Evolutionary conservation across 2,113 vertebrate genomes (phyloP).

Genomic region (Gavialis gangeticus): DNA sequence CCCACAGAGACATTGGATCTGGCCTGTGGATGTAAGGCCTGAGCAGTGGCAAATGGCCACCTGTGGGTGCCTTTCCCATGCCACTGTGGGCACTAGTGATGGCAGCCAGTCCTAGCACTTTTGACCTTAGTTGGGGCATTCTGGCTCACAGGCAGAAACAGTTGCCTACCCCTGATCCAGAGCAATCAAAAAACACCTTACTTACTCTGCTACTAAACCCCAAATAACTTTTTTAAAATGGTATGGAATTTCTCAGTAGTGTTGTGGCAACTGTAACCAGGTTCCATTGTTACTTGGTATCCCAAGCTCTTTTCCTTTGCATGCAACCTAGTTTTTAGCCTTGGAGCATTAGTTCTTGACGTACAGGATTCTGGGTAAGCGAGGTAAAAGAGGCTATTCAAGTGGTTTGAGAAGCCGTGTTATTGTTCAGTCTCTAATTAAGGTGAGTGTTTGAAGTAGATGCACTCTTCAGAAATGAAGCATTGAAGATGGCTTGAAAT

Average conservation of each 20-base stretch:
- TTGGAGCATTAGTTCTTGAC: neutral
- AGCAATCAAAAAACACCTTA: too few species aligned
- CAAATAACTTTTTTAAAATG: neutral
- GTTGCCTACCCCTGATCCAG: too few species aligned
- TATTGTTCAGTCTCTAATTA: neutral
- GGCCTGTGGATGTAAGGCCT: too few species aligned
- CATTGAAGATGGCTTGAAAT: neutral
- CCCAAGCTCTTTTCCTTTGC: neutral
- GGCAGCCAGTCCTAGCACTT: too few species aligned
- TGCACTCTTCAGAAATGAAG: neutral
- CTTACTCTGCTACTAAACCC: too few species aligned
- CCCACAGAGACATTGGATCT: too few species aligned
- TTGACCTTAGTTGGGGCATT: too few species aligned
- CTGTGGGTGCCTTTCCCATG: too few species aligned
- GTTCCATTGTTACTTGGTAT: neutral
- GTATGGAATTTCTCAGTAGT: neutral
- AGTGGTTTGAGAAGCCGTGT: neutral
- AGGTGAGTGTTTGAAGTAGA: neutral
- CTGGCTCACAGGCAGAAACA: too few species aligned
- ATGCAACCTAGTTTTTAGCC: neutral
- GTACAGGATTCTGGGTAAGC: neutral
- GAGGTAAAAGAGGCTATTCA: neutral
- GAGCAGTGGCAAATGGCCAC: too few species aligned
- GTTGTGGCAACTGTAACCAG: neutral
- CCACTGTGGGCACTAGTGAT: too few species aligned